Base-by-base conservation (phyloP, 1,140 invertebrate genomes). In the Zaprionus gabonicus region DNA sequence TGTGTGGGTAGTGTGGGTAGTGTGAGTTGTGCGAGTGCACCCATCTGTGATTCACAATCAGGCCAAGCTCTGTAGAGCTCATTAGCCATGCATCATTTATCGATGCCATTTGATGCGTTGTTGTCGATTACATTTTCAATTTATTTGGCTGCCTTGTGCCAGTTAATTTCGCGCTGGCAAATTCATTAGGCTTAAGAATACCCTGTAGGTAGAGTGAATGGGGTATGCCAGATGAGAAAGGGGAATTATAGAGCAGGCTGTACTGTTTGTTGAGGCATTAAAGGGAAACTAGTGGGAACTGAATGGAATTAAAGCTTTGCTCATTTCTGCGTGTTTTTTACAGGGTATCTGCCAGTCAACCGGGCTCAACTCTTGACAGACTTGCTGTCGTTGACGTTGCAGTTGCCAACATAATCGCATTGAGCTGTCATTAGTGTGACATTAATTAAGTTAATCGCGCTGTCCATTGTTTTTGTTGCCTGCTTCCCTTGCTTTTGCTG, bases 361-460 rank as follows among this genome's bases (percentile, higher is more conserved):
- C n/a, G 1, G 41, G 1, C 41, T 20, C 7, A 4, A 25, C 12
- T 4, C 4, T 13, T 2, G 10, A 1, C 15, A 25, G 23, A n/a
- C 23, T 4, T 25, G 23, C 31, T 28, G 10, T 38, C 27, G 2
- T 51, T 28, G 46, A 53, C 66, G 60, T 38, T 81, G 70, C 78
- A 74, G 55, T 78, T 84, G 81, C 70, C 85, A 90, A 71, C 85
- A 90, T 90, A 90, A 90, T 90, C 85, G 85, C 82, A 90, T 90
- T 90, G 86, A 90, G 71, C 78, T 81, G 85, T 90, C 85, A 90
- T 90, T 90, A 90, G 85, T 85, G 81, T 90, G 85, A 90, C 85
- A 90, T 90, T 90, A 90, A 90, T 90, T 90, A 90, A 90, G 81
- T 90, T 90, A 90, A 90, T 90, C 85, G 85, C 65, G 76, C 68